Evolutionary conservation across 2,797 vertebrate species (phyloP).

Genomic region (Myiothlypis chrysogaster): DNA sequence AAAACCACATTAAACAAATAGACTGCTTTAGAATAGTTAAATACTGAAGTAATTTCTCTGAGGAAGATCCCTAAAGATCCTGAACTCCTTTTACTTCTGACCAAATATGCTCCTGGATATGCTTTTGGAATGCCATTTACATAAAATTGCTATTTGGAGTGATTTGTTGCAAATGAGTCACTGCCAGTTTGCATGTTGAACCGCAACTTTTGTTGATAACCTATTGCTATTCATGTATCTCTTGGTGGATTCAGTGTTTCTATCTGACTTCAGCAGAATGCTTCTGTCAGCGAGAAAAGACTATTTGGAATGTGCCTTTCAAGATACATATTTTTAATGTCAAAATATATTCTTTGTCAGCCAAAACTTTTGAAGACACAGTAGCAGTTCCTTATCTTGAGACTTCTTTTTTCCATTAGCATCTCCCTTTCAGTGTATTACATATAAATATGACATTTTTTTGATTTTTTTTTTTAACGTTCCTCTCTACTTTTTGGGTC

Average conservation of each 20-base stretch:
- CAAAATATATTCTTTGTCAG: background rate
- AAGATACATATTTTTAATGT: background rate
- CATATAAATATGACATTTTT: too few species aligned
- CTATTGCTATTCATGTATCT: background rate
- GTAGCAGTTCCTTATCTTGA: background rate
- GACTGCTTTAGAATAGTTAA: background rate
- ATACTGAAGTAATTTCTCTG: background rate
- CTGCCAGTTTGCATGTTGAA: background rate
- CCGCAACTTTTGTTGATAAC: background rate
- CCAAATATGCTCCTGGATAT: background rate
- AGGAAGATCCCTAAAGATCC: background rate
- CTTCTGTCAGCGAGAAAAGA: background rate
- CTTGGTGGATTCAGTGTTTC: background rate
- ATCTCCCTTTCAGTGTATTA: background rate
- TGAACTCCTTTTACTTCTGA: background rate
- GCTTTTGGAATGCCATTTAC: background rate
- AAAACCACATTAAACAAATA: background rate
- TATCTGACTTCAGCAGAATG: background rate
- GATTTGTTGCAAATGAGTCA: background rate
- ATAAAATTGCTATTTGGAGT: background rate
- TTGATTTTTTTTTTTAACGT: background rate
- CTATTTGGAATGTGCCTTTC: background rate
- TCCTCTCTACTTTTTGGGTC: background rate
- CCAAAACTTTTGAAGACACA: background rate
- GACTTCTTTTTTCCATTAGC: background rate